Conservation (phyloP, 2,888 invertebrate genomes). For the Macroteleia sp. region DNA sequence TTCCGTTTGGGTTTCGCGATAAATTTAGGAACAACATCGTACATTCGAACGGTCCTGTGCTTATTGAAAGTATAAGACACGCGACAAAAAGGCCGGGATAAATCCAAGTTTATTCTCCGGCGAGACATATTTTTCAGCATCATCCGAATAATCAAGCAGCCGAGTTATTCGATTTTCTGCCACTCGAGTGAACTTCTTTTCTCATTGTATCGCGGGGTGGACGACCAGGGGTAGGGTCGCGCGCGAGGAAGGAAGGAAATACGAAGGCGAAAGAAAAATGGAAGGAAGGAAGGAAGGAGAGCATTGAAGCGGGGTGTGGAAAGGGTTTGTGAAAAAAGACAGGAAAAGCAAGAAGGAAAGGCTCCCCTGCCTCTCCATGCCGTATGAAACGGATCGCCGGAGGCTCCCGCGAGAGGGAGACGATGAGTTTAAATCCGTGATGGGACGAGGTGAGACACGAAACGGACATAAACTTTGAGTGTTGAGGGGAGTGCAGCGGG, state of each 20-base stretch:
- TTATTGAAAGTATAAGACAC: slow-evolving; percentile 1
- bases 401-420: slow-evolving; percentile 68
- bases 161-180: slow-evolving; percentile 49
- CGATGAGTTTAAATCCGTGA: slow-evolving; percentile 68
- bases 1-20: not conserved
- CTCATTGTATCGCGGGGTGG: slow-evolving; percentile 28
- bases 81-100: not conserved
- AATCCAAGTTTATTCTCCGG: not conserved
- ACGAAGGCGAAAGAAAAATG: slow-evolving; percentile 19
- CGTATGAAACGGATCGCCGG: slow-evolving; percentile 56
- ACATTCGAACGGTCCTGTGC: not conserved
- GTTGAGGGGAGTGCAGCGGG: slow-evolving; percentile 65
- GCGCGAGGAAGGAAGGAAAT: slow-evolving; percentile 1
- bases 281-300: slow-evolving; percentile 3
- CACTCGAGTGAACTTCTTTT: slow-evolving; percentile 42
- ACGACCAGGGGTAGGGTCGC: too few species aligned
- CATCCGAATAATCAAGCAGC: slow-evolving; percentile 45
- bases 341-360: slow-evolving; percentile 18
- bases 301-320: slow-evolving; percentile 14
- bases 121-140: slow-evolving; percentile 42
- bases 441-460: slow-evolving; percentile 77
- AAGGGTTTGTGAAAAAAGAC: slow-evolving; percentile 44
- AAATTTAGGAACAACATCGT: slow-evolving; percentile 5
- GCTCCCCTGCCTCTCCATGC: too few species aligned
- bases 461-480: slow-evolving; percentile 79